Conservation (phyloP, 1,140 invertebrate species). For the Pissodes strobi region DNA sequence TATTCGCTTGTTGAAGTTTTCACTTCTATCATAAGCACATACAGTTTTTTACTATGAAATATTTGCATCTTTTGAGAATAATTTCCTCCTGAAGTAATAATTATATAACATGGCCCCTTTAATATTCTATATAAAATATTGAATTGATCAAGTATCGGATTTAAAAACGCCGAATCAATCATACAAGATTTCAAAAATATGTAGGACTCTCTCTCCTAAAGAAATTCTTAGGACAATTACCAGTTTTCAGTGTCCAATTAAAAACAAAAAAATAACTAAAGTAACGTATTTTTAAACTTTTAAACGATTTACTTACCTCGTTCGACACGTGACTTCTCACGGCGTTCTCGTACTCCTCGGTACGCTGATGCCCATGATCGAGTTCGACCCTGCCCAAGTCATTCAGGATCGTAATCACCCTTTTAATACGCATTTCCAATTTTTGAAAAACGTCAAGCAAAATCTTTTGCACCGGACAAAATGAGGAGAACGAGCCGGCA, state of each 20-base stretch:
- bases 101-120: too few relatives aligned
- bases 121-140: too few relatives aligned
- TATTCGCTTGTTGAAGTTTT: too few relatives aligned
- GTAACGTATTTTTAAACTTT: neutral
- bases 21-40: too few relatives aligned
- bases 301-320: conserved; percentile 34
- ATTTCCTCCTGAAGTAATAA: too few relatives aligned
- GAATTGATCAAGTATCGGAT: too few relatives aligned
- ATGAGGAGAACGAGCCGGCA: neutral
- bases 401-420: conserved; percentile 27
- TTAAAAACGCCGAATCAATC: too few relatives aligned
- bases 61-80: too few relatives aligned
- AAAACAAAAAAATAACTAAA: neutral
- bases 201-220: too few relatives aligned
- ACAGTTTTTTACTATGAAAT: too few relatives aligned
- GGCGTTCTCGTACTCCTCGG: conserved; percentile 17
- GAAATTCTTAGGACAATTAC: neutral
- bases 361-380: conserved; percentile 14
- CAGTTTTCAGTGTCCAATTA: neutral
- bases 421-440: conserved; percentile 36
- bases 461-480: neutral
- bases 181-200: too few relatives aligned
- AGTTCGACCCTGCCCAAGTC: conserved; percentile 34
- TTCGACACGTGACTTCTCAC: conserved; percentile 24
- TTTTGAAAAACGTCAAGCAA: too few relatives aligned